phyloP scores from a whole-genome alignment of 1,140 invertebrate genomes.

The Holcopasites calliopsidis region DNA sequence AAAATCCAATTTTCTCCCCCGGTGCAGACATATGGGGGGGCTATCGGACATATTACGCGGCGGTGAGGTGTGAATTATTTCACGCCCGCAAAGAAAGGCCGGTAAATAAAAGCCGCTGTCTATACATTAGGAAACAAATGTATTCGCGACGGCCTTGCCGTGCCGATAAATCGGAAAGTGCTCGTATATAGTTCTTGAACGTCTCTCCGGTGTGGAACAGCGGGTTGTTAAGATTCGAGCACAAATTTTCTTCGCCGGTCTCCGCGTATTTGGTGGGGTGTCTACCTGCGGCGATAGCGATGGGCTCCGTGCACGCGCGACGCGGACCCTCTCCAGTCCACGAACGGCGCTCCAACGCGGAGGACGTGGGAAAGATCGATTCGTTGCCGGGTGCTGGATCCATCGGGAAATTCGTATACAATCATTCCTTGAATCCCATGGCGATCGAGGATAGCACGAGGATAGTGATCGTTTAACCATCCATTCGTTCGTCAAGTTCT shows the following conservation, averaged over 20 bases:
- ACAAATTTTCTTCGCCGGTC: slow-evolving; percentile 56
- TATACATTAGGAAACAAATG: slow-evolving; percentile 27
- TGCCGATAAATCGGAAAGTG: slow-evolving; percentile 22
- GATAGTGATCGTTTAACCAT: too few relatives aligned
- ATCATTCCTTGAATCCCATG: not conserved
- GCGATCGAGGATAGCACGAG: not conserved
- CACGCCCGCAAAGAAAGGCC: not conserved
- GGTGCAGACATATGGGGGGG: too few relatives aligned
- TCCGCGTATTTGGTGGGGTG: slow-evolving; percentile 68
- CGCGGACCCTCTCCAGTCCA: slow-evolving; percentile 72
- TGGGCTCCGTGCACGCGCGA: slow-evolving; percentile 66
- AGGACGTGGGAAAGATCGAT: slow-evolving; percentile 69
- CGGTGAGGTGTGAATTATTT: slow-evolving; percentile 31
- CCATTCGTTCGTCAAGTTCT: too few relatives aligned
- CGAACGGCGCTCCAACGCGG: slow-evolving; percentile 73
- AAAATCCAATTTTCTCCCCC: slow-evolving; percentile 5
- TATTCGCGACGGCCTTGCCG: not conserved
- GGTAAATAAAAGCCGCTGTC: slow-evolving; percentile 22
- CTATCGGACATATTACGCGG: not conserved
- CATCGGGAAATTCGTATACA: not conserved
- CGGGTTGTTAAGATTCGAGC: slow-evolving; percentile 59
- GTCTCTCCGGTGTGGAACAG: slow-evolving; percentile 31
- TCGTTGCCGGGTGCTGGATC: slow-evolving; percentile 47
- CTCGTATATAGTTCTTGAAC: slow-evolving; percentile 27
- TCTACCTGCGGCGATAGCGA: slow-evolving; percentile 75